These are phyloP conservation scores for Cremastinae sp. DNA, from an alignment of 2,888 invertebrate genomes.

Conservation along the genomic window DNA sequence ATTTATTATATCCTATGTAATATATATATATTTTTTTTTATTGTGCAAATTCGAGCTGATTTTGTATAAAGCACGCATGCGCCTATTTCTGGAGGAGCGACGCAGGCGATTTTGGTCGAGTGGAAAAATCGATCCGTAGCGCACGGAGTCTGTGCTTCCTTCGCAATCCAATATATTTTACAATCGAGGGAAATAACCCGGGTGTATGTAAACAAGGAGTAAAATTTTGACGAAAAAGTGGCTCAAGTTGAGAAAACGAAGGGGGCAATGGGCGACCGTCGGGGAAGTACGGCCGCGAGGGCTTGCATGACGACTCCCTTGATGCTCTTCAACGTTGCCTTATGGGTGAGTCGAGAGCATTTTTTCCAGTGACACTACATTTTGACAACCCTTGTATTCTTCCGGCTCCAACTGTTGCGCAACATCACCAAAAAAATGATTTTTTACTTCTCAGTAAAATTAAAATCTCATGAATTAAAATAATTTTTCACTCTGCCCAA, in stretches of 20 bases:
- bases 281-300: conserved; percentile 88
- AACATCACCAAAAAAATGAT: conserved; percentile 13
- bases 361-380: conserved; percentile 3
- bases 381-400: conserved; percentile 20
- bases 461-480: neutral
- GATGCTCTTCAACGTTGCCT: conserved; percentile 90
- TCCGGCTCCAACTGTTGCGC: conserved; percentile 67
- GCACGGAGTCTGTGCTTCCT: conserved; percentile 46
- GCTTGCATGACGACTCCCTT: conserved; percentile 90
- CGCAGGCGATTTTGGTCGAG: conserved; percentile 65
- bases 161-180: conserved; percentile 24
- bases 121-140: conserved; percentile 68
- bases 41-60: conserved; percentile 12
- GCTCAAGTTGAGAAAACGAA: neutral
- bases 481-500: neutral
- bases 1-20: neutral
- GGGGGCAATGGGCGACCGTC: conserved; percentile 85
- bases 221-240: neutral
- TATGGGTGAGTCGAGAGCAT: conserved; percentile 86
- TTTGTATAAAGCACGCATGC: conserved; percentile 59
- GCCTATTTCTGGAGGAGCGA: conserved; percentile 62
- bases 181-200: neutral
- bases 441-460: neutral
- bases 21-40: neutral
- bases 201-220: neutral